phyloP scores from a whole-genome alignment of 2,797 vertebrate genomes.

The Semaprochilodus insignis region DNA sequence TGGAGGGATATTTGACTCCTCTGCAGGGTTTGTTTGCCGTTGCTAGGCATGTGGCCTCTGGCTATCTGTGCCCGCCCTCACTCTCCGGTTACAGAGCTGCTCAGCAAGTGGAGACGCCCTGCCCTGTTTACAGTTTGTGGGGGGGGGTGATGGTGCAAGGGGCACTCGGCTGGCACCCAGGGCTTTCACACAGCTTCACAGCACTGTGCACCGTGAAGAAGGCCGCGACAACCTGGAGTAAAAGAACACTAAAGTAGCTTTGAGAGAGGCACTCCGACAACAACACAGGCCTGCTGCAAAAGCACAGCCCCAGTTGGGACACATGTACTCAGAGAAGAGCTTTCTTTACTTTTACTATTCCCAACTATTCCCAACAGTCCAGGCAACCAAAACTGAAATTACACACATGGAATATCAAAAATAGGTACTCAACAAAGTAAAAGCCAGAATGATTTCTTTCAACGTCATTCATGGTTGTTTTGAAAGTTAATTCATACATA shows the following conservation, averaged over 20 bases:
- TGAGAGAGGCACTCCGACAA: not conserved
- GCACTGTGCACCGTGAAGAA: not conserved
- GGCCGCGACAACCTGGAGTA: too few relatives aligned
- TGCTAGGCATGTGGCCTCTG: conserved; percentile 75
- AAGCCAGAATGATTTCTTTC: too few relatives aligned
- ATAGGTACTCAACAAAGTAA: too few relatives aligned
- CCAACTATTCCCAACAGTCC: too few relatives aligned
- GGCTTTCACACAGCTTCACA: not conserved
- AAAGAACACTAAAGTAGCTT: not conserved
- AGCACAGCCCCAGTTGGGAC: too few relatives aligned
- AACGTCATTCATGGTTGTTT: too few relatives aligned
- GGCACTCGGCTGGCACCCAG: not conserved
- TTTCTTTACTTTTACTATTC: too few relatives aligned
- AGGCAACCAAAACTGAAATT: too few relatives aligned
- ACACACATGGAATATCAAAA: too few relatives aligned
- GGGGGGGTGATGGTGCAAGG: not conserved
- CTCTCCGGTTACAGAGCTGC: conserved; percentile 78
- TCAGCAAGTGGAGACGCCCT: conserved; percentile 1
- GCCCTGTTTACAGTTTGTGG: conserved; percentile 33
- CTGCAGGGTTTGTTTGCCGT: conserved; percentile 74
- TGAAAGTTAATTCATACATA: too few relatives aligned
- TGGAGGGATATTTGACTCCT: conserved; percentile 62
- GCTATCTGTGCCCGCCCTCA: conserved; percentile 65
- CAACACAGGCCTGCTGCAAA: not conserved
- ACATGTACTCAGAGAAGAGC: too few relatives aligned